A percentile compares a stretch with the other conserved stretches of the same genome.
Evolutionary conservation across 2,888 invertebrate species (phyloP).

Genomic region (Eupithecia insigniata): DNA sequence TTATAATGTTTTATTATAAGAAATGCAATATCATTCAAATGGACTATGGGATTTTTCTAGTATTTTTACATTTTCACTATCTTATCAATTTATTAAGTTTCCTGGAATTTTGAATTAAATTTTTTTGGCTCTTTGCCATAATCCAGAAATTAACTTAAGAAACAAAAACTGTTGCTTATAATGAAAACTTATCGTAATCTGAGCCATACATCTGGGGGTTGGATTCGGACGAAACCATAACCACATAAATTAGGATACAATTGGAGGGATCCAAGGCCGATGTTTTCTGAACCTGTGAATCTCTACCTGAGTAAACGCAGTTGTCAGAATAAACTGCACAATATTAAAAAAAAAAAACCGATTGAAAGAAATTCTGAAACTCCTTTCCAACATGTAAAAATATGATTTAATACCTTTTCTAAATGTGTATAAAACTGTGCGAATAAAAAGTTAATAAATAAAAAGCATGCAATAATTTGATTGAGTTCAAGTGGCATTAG

Average conservation of each 20-base stretch:
- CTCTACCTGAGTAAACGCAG: not conserved
- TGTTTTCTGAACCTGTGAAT: too few species aligned
- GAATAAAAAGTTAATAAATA: not conserved
- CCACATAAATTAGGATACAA: too few species aligned
- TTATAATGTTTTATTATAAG: not conserved
- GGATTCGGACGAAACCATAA: not conserved
- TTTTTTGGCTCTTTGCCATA: not conserved
- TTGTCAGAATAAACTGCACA: not conserved
- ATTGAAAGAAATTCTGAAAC: not conserved
- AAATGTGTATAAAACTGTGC: not conserved
- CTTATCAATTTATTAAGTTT: not conserved
- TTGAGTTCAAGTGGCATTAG: slow-evolving; percentile 67
- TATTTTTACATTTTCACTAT: not conserved
- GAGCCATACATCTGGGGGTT: not conserved
- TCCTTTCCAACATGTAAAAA: not conserved
- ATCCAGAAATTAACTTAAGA: not conserved
- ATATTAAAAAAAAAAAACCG: not conserved
- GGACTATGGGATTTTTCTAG: slow-evolving; percentile 10
- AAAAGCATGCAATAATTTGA: slow-evolving; percentile 8
- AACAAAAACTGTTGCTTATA: not conserved
- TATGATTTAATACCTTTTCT: not conserved
- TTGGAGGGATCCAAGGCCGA: too few species aligned
- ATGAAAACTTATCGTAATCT: not conserved
- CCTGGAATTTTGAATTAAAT: not conserved
- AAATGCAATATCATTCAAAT: slow-evolving; percentile 15